Percentiles rank a stretch among this genome's conserved stretches.
Evolutionary conservation across 1,140 invertebrate genomes (phyloP).

Genomic region (Rhopalosiphum maidis): DNA sequence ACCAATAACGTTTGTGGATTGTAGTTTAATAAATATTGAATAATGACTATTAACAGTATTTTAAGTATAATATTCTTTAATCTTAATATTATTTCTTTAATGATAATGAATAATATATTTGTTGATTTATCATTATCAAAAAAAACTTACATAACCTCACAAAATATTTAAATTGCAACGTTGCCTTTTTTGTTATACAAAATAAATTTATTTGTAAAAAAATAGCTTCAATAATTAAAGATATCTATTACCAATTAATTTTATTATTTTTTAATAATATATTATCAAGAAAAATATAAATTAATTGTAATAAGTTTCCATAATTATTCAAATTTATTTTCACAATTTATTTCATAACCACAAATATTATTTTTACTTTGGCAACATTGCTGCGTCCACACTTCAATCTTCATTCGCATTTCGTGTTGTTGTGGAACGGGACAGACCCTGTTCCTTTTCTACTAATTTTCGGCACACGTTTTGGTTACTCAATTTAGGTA

Average conservation of each 20-base stretch:
- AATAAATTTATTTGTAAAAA: background rate
- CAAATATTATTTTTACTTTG: slow-evolving; percentile 12
- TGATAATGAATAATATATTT: slow-evolving; percentile 32
- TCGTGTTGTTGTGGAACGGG: slow-evolving; percentile 38
- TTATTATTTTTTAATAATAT: background rate
- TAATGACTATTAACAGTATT: background rate
- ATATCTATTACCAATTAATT: background rate
- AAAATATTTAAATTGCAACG: background rate
- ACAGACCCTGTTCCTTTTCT: slow-evolving; percentile 23
- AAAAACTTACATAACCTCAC: slow-evolving; percentile 33
- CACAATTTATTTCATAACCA: slow-evolving; percentile 26
- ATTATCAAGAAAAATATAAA: background rate
- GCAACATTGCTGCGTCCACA: slow-evolving; percentile 41
- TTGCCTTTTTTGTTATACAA: background rate
- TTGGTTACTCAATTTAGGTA: slow-evolving; percentile 30
- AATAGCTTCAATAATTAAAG: background rate
- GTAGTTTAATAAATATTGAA: background rate
- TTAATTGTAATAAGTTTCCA: background rate
- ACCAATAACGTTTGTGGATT: background rate
- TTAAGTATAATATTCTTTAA: background rate
- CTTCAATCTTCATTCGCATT: slow-evolving; percentile 13
- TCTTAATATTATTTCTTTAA: background rate
- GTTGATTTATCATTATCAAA: slow-evolving; percentile 51
- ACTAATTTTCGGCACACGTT: background rate
- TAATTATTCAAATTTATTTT: background rate